Conservation (phyloP, 2,113 vertebrate species). For the Empidonax traillii region DNA sequence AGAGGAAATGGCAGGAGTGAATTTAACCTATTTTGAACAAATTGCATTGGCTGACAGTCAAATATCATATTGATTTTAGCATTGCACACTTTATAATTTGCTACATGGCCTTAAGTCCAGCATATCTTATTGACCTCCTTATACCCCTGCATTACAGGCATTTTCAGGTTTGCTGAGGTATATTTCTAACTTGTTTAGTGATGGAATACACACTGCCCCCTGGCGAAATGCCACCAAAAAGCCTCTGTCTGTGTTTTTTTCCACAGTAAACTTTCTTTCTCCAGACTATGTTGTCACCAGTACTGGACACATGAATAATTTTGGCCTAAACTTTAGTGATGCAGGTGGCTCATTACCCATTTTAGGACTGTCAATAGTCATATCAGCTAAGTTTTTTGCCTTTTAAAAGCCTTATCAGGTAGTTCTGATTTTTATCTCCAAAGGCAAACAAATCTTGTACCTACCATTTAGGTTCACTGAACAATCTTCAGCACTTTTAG, state of each 20-base stretch:
- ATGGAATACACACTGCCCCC: background rate
- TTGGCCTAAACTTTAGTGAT: background rate
- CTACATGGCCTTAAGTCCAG: background rate
- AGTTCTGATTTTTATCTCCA: background rate
- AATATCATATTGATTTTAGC: constrained; percentile 62
- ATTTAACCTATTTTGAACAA: constrained; percentile 58
- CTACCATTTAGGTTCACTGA: background rate
- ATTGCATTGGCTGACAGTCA: constrained; percentile 59
- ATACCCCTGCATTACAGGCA: background rate
- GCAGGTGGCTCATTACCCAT: background rate
- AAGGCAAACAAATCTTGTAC: background rate
- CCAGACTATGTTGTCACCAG: fast-evolving
- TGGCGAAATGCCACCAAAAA: background rate
- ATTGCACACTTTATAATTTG: constrained; percentile 34
- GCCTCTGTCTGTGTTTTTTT: fast-evolving
- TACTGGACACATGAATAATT: background rate
- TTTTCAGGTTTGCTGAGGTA: background rate
- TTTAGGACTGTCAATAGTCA: background rate
- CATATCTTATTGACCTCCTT: background rate
- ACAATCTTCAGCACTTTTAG: background rate
- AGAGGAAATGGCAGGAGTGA: constrained; percentile 28
- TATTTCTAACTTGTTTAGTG: background rate
- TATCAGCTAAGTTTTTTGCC: background rate
- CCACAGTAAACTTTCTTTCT: background rate
- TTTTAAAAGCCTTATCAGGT: fast-evolving